Base-by-base conservation (phyloP, 2,888 invertebrate genomes). In the Eilema caniola region DNA sequence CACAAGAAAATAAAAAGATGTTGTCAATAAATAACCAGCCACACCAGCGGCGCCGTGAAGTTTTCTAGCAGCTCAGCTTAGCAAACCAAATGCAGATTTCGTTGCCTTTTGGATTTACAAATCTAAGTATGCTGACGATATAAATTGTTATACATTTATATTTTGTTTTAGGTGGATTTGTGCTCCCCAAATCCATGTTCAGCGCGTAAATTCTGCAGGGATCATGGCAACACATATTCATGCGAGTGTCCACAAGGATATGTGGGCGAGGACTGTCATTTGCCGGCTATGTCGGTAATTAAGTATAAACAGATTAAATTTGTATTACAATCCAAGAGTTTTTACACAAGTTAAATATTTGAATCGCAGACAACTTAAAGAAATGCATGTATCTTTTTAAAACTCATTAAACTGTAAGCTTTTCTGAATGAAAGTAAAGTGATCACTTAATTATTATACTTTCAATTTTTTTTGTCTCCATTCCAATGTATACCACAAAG, bases 231-330 rank as follows among this genome's bases (percentile, higher is more conserved):
- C 92, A 97, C 96, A 89, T 97, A 97, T 89, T 96, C 96, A 72
- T 97, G 97, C 91, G 97, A 97, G 87, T 97, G 97, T 88, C 97
- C 97, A 23, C 96, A 96, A 79, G 97, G 97, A 70, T 96, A 96
- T 87, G 96, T 96, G 74, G 97, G 97, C 68, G 96, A 96, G 68
- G 96, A 97, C 90, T 97, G 97, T 89, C 96, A 96, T 83, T 96
- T 96, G 84, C 96, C 96, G 31, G 95, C 96, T 73, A 95, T 96
- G 93, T 96, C 97, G 88, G 97, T 97, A 93, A 95, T 81, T 82
- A n/a, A n/a, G n/a, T n/a, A 76, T 59, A 20, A 25, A 62, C 10
- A 31, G 10, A 11, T 61, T 31, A 33, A n/a, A 28, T 57, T 57
- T 57, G 24, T 14, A 12, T 23, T 57, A 23, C 3, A 24, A 12